Conservation (phyloP, 1,140 invertebrate genomes). For the Eumaeus atala region DNA sequence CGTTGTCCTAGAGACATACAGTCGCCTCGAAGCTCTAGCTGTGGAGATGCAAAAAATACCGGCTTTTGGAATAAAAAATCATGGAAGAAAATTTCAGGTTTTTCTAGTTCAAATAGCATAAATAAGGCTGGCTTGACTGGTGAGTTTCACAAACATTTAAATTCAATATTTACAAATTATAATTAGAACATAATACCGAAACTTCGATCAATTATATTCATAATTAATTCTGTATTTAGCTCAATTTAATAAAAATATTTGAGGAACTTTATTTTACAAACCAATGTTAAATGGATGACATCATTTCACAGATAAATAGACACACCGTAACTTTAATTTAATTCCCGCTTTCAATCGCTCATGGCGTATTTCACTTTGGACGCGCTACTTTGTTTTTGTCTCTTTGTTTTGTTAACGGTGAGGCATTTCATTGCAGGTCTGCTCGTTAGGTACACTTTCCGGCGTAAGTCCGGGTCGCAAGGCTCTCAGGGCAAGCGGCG, state of each 20-base stretch:
- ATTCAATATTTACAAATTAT: neutral
- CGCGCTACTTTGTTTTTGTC: conserved; percentile 60
- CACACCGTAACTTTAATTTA: conserved; percentile 40
- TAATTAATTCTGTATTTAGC: conserved; percentile 51
- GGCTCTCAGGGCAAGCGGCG: conserved; percentile 69
- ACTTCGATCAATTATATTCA: conserved; percentile 1
- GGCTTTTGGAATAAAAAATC: conserved; percentile 82
- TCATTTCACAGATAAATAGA: conserved; percentile 1
- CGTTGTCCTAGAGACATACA: conserved; percentile 47
- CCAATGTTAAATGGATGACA: neutral
- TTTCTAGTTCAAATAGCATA: conserved; percentile 80
- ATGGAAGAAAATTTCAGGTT: conserved; percentile 84
- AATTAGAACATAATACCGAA: neutral
- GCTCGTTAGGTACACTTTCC: conserved; percentile 75
- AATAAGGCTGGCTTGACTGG: conserved; percentile 78
- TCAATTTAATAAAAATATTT: conserved; percentile 35
- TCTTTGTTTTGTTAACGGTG: conserved; percentile 69
- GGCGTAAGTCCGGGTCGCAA: conserved; percentile 73
- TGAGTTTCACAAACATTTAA: conserved; percentile 50
- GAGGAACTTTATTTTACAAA: neutral
- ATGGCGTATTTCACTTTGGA: conserved; percentile 64
- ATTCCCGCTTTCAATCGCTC: conserved; percentile 55
- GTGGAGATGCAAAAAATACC: conserved; percentile 68
- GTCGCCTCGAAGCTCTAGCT: conserved; percentile 64
- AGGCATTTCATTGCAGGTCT: conserved; percentile 74